A percentile compares a stretch with the other conserved stretches of the same genome.
phyloP scores from a whole-genome alignment of 2,888 invertebrate genomes.

The Chesias legatella region DNA sequence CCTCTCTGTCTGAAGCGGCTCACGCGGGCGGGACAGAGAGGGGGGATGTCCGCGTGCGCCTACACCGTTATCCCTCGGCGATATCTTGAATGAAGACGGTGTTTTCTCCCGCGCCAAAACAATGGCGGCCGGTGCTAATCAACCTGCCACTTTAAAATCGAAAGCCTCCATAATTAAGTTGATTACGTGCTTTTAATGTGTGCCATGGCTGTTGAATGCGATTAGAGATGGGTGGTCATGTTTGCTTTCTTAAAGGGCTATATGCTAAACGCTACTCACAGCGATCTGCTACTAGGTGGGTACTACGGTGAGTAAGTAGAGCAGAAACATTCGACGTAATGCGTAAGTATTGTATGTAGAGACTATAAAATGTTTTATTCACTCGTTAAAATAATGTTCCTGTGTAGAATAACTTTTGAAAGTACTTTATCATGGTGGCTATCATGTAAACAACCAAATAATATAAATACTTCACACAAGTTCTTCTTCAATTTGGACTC shows the following conservation, averaged over 20 bases:
- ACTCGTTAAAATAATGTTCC: not conserved
- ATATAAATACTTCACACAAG: too few relatives aligned
- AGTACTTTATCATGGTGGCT: too few relatives aligned
- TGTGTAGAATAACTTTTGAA: too few relatives aligned
- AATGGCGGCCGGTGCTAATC: constrained; percentile 61
- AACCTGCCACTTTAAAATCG: constrained; percentile 66
- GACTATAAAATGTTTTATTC: constrained; percentile 1
- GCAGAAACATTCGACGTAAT: constrained; percentile 15
- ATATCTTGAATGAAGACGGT: constrained; percentile 80
- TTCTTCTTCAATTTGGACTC: too few relatives aligned
- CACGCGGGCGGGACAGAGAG: constrained; percentile 36
- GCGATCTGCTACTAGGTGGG: too few relatives aligned
- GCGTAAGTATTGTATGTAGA: constrained; percentile 8
- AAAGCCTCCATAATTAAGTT: constrained; percentile 61
- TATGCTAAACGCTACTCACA: constrained; percentile 15
- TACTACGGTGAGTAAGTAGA: constrained; percentile 15
- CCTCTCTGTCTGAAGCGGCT: constrained; percentile 31
- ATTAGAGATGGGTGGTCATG: constrained; percentile 31
- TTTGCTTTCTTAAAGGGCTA: constrained; percentile 27
- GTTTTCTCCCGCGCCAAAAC: constrained; percentile 79
- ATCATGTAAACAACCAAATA: too few relatives aligned
- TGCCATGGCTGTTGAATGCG: constrained; percentile 35
- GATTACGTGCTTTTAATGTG: constrained; percentile 49
- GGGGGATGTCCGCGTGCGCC: constrained; percentile 53
- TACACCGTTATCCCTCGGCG: constrained; percentile 76